These are phyloP conservation scores for Linurgus olivaceus DNA, from an alignment of 2,797 vertebrate genomes.

Conservation along the genomic window DNA sequence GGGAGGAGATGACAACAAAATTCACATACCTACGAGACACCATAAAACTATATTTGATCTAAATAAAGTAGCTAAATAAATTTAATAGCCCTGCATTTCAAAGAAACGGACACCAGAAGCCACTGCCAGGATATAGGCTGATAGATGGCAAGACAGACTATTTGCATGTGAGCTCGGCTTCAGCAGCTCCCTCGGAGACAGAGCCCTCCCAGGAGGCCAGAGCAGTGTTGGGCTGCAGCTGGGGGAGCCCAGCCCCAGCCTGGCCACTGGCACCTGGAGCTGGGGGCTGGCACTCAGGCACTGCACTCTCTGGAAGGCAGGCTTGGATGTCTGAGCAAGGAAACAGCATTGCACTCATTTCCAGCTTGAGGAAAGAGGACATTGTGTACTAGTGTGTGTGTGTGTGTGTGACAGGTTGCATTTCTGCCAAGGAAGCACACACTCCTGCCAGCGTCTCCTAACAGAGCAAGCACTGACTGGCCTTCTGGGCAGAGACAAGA, in stretches of 20 bases:
- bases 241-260: not conserved
- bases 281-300: not conserved
- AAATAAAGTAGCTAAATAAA: not conserved
- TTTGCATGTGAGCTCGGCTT: not conserved
- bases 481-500: not conserved
- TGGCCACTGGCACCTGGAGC: rapidly evolving
- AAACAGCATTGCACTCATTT: not conserved
- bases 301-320: not conserved
- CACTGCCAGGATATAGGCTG: not conserved
- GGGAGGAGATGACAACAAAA: not conserved
- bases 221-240: rapidly evolving
- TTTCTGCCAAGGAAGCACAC: slow-evolving; percentile 2
- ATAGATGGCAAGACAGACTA: not conserved
- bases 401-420: not conserved
- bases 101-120: not conserved
- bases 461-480: not conserved
- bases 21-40: not conserved
- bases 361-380: slow-evolving; percentile 17
- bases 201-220: rapidly evolving
- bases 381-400: not conserved
- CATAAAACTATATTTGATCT: not conserved
- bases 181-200: rapidly evolving
- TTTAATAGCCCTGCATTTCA: not conserved
- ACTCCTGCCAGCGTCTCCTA: not conserved
- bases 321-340: not conserved